Evolutionary conservation across 2,888 invertebrate genomes (phyloP).

Genomic region (Eumacrocentrus americanus): DNA sequence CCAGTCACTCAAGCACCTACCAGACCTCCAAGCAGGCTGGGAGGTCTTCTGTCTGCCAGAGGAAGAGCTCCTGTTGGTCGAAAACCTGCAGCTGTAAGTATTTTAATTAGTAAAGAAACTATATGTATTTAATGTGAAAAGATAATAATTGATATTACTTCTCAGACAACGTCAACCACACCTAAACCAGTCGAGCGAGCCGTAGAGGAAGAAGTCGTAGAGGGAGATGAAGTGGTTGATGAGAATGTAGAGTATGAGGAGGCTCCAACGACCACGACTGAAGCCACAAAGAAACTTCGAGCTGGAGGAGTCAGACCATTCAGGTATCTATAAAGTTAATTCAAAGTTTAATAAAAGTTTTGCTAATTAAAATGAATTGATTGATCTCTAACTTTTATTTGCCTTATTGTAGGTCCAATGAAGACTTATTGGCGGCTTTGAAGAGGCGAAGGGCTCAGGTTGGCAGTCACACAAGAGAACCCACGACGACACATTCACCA

Average conservation of each 20-base stretch:
- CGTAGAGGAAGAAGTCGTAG: conserved; percentile 57
- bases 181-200: conserved; percentile 47
- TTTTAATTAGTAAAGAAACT: not conserved
- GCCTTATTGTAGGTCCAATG: conserved; percentile 68
- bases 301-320: conserved; percentile 73
- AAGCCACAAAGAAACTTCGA: conserved; percentile 71
- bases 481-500: conserved; percentile 40
- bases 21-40: conserved; percentile 43
- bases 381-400: not conserved
- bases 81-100: conserved; percentile 43
- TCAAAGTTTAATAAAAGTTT: too few relatives aligned
- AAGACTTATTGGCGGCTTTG: conserved; percentile 74
- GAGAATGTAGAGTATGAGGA: conserved; percentile 66
- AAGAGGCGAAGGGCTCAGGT: conserved; percentile 76
- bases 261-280: conserved; percentile 70
- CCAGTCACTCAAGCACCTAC: conserved; percentile 48
- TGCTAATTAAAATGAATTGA: conserved; percentile 6
- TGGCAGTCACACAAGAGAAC: conserved; percentile 60
- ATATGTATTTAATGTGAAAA: not conserved
- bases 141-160: not conserved
- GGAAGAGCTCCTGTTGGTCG: conserved; percentile 43
- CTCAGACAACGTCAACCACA: conserved; percentile 48
- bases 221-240: conserved; percentile 64
- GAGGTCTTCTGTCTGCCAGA: conserved; percentile 47
- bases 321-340: too few relatives aligned